Evolutionary conservation across 1,140 invertebrate species (phyloP).

Genomic region (Drosophila bocki): DNA sequence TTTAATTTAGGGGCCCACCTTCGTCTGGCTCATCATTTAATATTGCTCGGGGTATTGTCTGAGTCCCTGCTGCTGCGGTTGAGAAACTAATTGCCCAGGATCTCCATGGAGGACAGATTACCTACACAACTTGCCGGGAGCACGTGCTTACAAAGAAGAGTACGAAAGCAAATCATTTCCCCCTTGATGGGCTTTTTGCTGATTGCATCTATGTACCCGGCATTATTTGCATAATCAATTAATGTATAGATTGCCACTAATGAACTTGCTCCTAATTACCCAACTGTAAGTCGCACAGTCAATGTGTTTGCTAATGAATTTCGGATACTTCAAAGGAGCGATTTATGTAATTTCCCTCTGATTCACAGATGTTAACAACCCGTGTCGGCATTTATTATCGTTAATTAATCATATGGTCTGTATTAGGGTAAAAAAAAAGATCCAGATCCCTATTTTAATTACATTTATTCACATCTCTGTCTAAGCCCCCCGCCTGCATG

Average conservation of each 20-base stretch:
- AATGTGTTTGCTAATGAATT: conserved; percentile 23
- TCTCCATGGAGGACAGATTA: background rate
- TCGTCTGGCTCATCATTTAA: conserved; percentile 6
- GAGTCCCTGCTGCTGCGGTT: background rate
- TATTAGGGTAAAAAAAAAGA: conserved; percentile 33
- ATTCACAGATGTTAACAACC: background rate
- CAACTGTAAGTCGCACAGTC: background rate
- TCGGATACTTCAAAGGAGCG: conserved; percentile 14
- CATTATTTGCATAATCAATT: conserved; percentile 24
- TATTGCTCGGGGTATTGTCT: conserved; percentile 12
- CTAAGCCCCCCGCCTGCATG: background rate
- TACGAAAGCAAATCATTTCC: background rate
- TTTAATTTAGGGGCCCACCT: conserved; percentile 40
- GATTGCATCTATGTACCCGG: conserved; percentile 11
- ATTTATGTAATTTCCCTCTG: conserved; percentile 7
- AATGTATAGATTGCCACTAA: conserved; percentile 20
- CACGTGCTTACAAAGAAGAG: background rate
- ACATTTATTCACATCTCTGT: conserved; percentile 57
- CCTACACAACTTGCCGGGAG: background rate
- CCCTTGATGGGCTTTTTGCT: conserved; percentile 2
- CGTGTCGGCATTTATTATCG: conserved; percentile 17
- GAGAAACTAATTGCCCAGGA: conserved; percentile 18
- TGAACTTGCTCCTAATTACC: conserved; percentile 36
- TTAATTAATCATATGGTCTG: conserved; percentile 65
- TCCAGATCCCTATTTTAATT: conserved; percentile 56